phyloP scores from a whole-genome alignment of 2,888 invertebrate genomes.

The Habrosyne pyritoides region DNA sequence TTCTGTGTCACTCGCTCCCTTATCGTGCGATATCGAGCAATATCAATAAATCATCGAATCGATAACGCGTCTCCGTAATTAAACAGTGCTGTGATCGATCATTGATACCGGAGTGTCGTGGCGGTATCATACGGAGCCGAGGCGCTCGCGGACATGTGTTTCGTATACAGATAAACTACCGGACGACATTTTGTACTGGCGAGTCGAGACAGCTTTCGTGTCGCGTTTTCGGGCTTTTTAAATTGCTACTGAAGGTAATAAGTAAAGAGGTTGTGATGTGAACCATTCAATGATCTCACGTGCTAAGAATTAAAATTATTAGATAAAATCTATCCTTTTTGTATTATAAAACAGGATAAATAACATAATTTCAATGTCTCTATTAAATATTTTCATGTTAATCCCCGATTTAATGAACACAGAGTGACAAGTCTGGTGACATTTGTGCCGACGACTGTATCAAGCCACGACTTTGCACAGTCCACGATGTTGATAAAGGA shows the following conservation, averaged over 20 bases:
- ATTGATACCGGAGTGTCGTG: constrained; percentile 45
- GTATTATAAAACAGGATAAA: too few species aligned
- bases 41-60: constrained; percentile 77
- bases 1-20: constrained; percentile 26
- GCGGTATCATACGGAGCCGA: constrained; percentile 21
- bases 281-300: too few species aligned
- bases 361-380: too few species aligned
- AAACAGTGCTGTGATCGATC: constrained; percentile 72
- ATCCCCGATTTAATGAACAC: too few species aligned
- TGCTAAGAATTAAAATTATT: too few species aligned
- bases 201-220: constrained; percentile 4
- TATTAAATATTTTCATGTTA: too few species aligned
- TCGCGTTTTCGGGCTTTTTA: too few species aligned
- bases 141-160: constrained; percentile 19
- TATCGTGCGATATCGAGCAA: constrained; percentile 61
- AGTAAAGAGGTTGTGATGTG: too few species aligned
- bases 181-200: constrained; percentile 15
- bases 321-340: too few species aligned
- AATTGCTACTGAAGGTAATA: too few species aligned
- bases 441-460: not conserved
- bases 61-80: constrained; percentile 69
- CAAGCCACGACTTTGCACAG: not conserved
- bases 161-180: constrained; percentile 23
- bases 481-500: constrained; percentile 26
- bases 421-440: not conserved